phyloP scores from a whole-genome alignment of 1,140 invertebrate genomes.

The Drosophila carrolli region DNA sequence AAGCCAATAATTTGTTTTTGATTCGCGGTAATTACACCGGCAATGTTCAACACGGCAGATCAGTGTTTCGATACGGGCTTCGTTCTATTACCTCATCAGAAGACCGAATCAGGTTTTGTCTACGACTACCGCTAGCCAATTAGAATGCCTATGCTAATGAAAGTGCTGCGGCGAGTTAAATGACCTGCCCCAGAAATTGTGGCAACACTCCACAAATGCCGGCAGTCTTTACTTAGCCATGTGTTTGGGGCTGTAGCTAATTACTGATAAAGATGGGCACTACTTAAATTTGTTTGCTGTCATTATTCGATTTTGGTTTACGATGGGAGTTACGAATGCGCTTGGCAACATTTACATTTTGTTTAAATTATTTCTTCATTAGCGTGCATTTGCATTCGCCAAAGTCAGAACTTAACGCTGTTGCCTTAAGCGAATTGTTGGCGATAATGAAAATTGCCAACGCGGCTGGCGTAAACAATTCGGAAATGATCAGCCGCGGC shows the following conservation, averaged over 20 bases:
- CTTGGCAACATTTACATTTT: slow-evolving; percentile 4
- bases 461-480: slow-evolving; percentile 27
- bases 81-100: slow-evolving; percentile 66
- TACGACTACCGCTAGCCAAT: slow-evolving; percentile 37
- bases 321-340: neutral
- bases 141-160: slow-evolving; percentile 68
- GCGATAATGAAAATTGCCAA: slow-evolving; percentile 50
- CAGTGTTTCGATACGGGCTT: slow-evolving; percentile 6
- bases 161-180: slow-evolving; percentile 63
- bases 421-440: slow-evolving; percentile 1
- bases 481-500: slow-evolving; percentile 8
- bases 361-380: slow-evolving; percentile 7
- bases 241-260: slow-evolving; percentile 34
- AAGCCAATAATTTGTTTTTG: slow-evolving; percentile 43
- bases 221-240: slow-evolving; percentile 5
- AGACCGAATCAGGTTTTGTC: slow-evolving; percentile 21
- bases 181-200: slow-evolving; percentile 60
- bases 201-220: slow-evolving; percentile 18
- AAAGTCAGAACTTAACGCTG: slow-evolving; percentile 15
- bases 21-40: slow-evolving; percentile 24
- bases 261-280: slow-evolving; percentile 26
- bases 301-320: slow-evolving; percentile 4
- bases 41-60: slow-evolving; percentile 22
- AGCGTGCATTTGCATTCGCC: slow-evolving; percentile 36
- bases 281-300: slow-evolving; percentile 14